A percentile compares a stretch with the other conserved stretches of the same genome.
These are phyloP conservation scores for Helicoverpa assulta DNA, from an alignment of 2,888 invertebrate genomes.

Conservation along the genomic window DNA sequence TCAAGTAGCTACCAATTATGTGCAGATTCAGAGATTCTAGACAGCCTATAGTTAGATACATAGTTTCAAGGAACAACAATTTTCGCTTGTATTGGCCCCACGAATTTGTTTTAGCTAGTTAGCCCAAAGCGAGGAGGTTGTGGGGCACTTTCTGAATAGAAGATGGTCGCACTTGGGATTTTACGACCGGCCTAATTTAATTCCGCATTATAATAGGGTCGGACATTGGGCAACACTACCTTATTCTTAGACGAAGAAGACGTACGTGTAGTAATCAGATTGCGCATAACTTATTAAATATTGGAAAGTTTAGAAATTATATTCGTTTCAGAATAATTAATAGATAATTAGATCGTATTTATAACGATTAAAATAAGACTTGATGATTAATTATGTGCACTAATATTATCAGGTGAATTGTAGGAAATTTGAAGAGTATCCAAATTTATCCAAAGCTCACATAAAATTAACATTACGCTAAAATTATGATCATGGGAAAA, in stretches of 20 bases:
- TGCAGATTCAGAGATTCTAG: neutral
- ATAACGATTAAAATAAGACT: conserved; percentile 49
- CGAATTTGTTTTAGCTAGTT: neutral
- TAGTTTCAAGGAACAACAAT: neutral
- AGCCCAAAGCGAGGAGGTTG: neutral
- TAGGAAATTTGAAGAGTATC: conserved; percentile 28
- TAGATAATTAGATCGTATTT: conserved; percentile 55
- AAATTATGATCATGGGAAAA: conserved; percentile 23
- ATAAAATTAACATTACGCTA: conserved; percentile 21
- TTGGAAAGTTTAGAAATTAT: conserved; percentile 45
- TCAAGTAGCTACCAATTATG: neutral
- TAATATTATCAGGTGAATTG: conserved; percentile 39
- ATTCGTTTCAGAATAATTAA: conserved; percentile 54
- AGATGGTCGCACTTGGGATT: conserved; percentile 1
- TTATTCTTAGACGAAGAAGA: conserved; percentile 40
- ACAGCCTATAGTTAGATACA: neutral
- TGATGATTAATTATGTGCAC: conserved; percentile 47
- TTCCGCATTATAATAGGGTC: conserved; percentile 41
- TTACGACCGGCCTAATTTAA: neutral
- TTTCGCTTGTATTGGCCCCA: neutral
- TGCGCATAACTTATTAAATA: conserved; percentile 34
- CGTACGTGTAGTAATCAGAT: conserved; percentile 40
- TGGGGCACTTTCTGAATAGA: neutral
- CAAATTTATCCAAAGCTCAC: conserved; percentile 27
- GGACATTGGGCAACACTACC: conserved; percentile 41